Base-by-base conservation (phyloP, 2,797 vertebrate genomes). In the Decapterus maruadsi region DNA sequence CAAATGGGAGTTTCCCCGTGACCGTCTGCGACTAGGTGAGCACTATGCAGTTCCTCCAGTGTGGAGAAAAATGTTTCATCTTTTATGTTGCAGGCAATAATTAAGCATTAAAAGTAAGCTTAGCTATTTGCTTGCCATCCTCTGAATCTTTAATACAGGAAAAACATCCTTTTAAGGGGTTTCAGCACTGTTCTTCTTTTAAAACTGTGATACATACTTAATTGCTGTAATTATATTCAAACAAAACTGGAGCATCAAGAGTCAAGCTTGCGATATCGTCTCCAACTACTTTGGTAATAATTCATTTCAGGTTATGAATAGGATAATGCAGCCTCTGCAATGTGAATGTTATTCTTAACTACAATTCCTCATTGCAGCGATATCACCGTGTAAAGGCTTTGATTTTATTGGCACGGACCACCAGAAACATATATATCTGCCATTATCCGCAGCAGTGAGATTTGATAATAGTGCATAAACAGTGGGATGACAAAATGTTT, bases 1-100 rank as follows among this genome's bases (percentile, higher is more conserved):
- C 75, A 98, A 97, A 82, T 99, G 97, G 97, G 97, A 99, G 92
- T 99, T 99, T 91, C 97, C 97, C 4, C 93, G 96, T 31, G 97
- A 99, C 80, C 95, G 97, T 14, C 95, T 99, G 64, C 94, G 94
- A 72, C 94, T 99, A 54, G 97, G 97, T 98, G 86, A 93, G 96
- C 69, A 74, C 13, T 29, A 1, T 45, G 6, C 45, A 38, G 43
- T 43, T 3, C 19, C 17, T 38, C 14, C 45, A 48, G 22, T 36
- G 8, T 67, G 34, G 0, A 6, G 9, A 7, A 1, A 54, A 50
- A 19, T 26, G 17, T 45, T 53, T 55, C 0, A 29, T 36, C 36
- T 68, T 72, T 3, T 57, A 34, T 46, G 50, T 34, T 14, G 50
- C 20, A 56, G 2, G 16, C 12, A 40, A 22, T 45, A 7, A 69